Base-by-base conservation (phyloP, 2,797 vertebrate genomes). In the Epinephelus awoara region DNA sequence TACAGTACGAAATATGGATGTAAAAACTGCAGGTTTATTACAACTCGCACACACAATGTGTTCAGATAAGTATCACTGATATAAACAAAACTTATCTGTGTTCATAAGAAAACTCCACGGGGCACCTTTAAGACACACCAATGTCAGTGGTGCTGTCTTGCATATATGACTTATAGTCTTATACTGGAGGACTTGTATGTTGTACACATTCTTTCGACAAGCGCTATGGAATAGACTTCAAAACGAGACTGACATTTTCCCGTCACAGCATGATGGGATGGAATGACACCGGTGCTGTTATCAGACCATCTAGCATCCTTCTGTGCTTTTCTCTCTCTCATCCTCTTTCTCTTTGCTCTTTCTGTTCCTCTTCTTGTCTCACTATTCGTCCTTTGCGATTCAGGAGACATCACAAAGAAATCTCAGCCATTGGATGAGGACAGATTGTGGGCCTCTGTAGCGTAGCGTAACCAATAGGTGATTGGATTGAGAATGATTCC, bases 401-500 rank as follows among this genome's bases (percentile, higher is more conserved):
- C 86, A 87, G 79, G 74, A 85, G 76, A 88, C 82, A 88, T 92
- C 85, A 74, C 82, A 82, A 79, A 77, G 84, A 88, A 88, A 88
- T 90, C 81, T 89, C 79, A 57, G 71, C 85, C 79, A 83, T 83
- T 40, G 80, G 83, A 92, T 90, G 86, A 91, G 89, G 88, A 89
- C 88, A 92, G 91, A 93, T 85, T 93, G 90, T 51, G 71, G 82
- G 77, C 75, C 84, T 93, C 83, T 88, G 93, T 91, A 86, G 83
- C 72, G 80, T 89, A 86, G 87, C 80, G 86, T 89, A 92, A 93
- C 94, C 90, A 78, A 92, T 92, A 91, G 90, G 91, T 91, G 92
- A 93, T 91, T 92, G 90, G 89, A 92, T 93, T 92, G 91, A 93
- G 89, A 87, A 92, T 94, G 94, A 94, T 94, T 93, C 92, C 88